Percentiles rank a stretch among this genome's conserved stretches.
Evolutionary conservation across 2,888 invertebrate genomes (phyloP).

Genomic region (Microctonus hyperodae): DNA sequence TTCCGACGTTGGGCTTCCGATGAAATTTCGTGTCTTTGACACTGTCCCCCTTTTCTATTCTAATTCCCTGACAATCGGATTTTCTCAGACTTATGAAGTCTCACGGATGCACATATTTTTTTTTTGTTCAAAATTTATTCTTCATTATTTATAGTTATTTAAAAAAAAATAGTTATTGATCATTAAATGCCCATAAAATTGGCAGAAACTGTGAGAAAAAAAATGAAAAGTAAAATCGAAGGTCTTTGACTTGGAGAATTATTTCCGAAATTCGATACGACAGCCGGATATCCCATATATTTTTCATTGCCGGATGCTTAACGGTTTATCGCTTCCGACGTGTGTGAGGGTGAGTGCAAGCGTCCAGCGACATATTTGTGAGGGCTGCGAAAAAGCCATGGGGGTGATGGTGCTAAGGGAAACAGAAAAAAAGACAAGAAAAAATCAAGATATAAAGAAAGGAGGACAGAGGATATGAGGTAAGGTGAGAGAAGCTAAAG

Average conservation of each 20-base stretch:
- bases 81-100: slow-evolving; percentile 18
- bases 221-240: slow-evolving; percentile 5
- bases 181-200: neutral
- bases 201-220: neutral
- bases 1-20: slow-evolving; percentile 20
- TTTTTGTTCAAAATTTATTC: neutral
- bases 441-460: slow-evolving; percentile 40
- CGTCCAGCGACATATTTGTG: slow-evolving; percentile 40
- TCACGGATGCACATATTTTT: neutral
- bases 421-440: slow-evolving; percentile 39
- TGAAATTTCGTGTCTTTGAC: slow-evolving; percentile 22
- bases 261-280: slow-evolving; percentile 24
- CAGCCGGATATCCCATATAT: slow-evolving; percentile 32
- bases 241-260: slow-evolving; percentile 13
- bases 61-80: slow-evolving; percentile 23
- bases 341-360: slow-evolving; percentile 42
- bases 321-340: slow-evolving; percentile 46
- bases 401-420: slow-evolving; percentile 15
- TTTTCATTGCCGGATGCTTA: slow-evolving; percentile 37
- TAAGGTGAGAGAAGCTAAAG: slow-evolving; percentile 39
- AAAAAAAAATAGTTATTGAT: neutral
- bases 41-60: slow-evolving; percentile 1
- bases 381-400: slow-evolving; percentile 9
- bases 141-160: too few species aligned
- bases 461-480: slow-evolving; percentile 33